Conservation (phyloP, 2,113 vertebrate species). For the Glaucidium brasilianum region DNA sequence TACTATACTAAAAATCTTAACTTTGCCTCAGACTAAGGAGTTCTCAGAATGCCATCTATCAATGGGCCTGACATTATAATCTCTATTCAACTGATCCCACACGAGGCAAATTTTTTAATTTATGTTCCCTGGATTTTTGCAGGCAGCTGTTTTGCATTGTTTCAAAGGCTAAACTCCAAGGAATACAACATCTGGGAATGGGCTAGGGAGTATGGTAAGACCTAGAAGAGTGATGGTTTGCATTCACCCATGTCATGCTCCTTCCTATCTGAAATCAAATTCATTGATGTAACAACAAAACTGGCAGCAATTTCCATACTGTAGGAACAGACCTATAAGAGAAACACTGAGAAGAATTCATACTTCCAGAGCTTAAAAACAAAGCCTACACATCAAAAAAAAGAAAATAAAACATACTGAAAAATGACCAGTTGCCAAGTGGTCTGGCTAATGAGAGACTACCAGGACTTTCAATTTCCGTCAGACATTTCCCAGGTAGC, state of each 20-base stretch:
- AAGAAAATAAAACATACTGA: accelerated
- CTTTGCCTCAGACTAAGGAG: background rate
- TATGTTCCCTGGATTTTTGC: background rate
- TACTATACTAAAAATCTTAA: background rate
- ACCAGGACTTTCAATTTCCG: background rate
- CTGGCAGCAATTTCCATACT: background rate
- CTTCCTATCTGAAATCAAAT: background rate
- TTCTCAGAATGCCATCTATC: background rate
- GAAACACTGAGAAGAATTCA: background rate
- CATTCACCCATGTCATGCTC: background rate
- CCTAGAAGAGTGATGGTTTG: background rate
- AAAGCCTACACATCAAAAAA: background rate
- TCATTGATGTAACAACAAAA: background rate
- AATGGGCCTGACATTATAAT: background rate
- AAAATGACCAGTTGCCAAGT: background rate
- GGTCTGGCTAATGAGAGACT: background rate
- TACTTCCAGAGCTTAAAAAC: background rate
- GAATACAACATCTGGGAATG: background rate
- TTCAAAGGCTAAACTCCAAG: background rate
- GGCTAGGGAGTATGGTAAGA: background rate
- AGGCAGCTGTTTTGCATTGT: background rate
- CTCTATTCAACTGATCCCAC: background rate
- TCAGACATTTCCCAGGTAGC: background rate
- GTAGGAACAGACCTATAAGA: background rate
- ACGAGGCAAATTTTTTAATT: background rate